Percentiles rank a stretch among this genome's conserved stretches.
These are phyloP conservation scores for Sebastes alutus DNA, from an alignment of 2,797 vertebrate species.

Conservation along the genomic window DNA sequence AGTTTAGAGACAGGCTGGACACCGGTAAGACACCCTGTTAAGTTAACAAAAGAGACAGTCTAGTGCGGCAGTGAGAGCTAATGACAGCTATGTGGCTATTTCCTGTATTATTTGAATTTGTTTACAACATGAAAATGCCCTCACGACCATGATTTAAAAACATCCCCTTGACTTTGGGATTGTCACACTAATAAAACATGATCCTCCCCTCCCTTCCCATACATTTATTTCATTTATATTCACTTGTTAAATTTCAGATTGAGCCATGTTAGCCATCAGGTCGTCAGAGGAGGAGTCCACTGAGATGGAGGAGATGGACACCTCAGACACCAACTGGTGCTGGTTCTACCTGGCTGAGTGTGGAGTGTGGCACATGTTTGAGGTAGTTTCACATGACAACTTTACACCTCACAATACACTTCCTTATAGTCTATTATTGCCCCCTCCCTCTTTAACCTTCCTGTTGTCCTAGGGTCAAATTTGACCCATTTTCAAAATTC, in stretches of 20 bases:
- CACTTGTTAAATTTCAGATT: conserved; percentile 53
- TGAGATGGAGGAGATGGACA: conserved; percentile 94
- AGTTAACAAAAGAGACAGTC: neutral
- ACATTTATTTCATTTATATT: neutral
- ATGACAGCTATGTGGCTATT: conserved; percentile 42
- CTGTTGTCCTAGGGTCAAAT: too few species aligned
- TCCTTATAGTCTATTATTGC: neutral
- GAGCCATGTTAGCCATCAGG: conserved; percentile 78
- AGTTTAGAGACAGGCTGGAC: conserved; percentile 23
- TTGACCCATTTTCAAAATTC: too few species aligned
- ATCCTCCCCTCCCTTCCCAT: too few species aligned
- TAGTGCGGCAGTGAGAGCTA: conserved; percentile 39
- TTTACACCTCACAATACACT: neutral
- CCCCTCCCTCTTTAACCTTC: neutral
- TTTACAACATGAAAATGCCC: conserved; percentile 34
- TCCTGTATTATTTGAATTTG: conserved; percentile 32
- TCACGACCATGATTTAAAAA: conserved; percentile 17
- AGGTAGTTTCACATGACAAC: conserved; percentile 81
- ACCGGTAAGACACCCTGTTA: conserved; percentile 45
- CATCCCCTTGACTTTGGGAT: conserved; percentile 9
- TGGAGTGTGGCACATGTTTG: conserved; percentile 98
- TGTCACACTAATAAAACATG: neutral
- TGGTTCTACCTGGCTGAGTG: conserved; percentile 99
- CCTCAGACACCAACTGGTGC: conserved; percentile 93
- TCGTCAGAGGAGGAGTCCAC: conserved; percentile 79